Conservation (phyloP, 2,797 vertebrate genomes). For the Cyclura pinguis region DNA sequence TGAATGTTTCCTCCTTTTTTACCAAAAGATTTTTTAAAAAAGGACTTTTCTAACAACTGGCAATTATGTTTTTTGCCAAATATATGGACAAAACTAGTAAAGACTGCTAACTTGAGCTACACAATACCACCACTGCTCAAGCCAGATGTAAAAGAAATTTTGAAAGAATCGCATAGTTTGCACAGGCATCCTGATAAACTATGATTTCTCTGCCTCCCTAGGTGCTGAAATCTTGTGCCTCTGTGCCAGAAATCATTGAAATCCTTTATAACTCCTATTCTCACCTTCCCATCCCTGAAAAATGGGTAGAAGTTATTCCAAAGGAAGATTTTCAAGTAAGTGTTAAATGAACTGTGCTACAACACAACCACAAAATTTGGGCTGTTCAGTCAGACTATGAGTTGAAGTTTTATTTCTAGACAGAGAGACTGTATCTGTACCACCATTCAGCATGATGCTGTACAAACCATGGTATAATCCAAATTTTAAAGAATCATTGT, state of each 20-base stretch:
- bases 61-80: not conserved
- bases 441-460: not conserved
- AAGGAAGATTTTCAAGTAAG: slow-evolving; percentile 78
- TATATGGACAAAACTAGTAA: not conserved
- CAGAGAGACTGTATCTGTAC: not conserved
- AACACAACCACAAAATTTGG: not conserved
- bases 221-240: slow-evolving; percentile 78
- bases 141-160: not conserved
- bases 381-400: not conserved
- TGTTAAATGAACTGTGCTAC: fast-evolving
- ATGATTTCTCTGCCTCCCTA: not conserved
- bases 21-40: not conserved
- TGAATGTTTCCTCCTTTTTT: not conserved
- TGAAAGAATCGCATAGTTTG: not conserved
- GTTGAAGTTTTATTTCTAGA: not conserved
- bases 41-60: too few species aligned
- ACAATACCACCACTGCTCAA: not conserved
- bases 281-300: slow-evolving; percentile 68
- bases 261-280: slow-evolving; percentile 82
- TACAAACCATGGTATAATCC: too few species aligned
- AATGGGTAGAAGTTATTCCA: slow-evolving; percentile 73
- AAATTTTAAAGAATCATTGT: too few species aligned
- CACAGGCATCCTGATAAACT: not conserved
- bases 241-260: slow-evolving; percentile 70
- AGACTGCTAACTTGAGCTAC: not conserved